These are phyloP conservation scores for Epicauta chinensis DNA, from an alignment of 1,140 invertebrate genomes.

Conservation along the genomic window DNA sequence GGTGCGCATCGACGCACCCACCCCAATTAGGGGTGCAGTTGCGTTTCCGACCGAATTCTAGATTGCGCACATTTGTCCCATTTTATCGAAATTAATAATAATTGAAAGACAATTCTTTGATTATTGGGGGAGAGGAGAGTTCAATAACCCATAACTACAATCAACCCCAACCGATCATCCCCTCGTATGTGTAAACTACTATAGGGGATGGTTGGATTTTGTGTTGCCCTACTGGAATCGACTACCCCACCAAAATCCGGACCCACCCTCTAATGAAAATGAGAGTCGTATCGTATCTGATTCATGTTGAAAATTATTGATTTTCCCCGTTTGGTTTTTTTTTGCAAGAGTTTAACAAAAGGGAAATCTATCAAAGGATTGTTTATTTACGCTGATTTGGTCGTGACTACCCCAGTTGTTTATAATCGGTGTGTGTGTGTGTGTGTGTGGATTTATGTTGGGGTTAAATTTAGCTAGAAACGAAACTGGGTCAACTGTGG, in stretches of 20 bases:
- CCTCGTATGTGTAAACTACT: conserved; percentile 18
- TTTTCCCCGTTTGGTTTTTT: background rate
- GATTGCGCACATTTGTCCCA: background rate
- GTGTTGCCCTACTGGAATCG: conserved; percentile 15
- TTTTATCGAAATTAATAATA: background rate
- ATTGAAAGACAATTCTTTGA: conserved; percentile 3
- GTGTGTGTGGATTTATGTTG: background rate
- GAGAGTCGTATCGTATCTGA: conserved; percentile 18
- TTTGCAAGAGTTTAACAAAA: no score
- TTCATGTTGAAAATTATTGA: background rate
- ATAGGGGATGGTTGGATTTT: background rate
- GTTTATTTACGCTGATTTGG: no score
- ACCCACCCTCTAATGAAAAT: conserved; percentile 18
- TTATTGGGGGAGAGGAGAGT: conserved; percentile 1
- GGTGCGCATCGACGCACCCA: no score
- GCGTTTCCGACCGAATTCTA: no score
- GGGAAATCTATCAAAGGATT: no score
- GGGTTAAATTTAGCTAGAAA: background rate
- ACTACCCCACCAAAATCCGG: conserved; percentile 1
- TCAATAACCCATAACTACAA: background rate
- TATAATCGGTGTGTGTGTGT: background rate
- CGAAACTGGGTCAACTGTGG: background rate
- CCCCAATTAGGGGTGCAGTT: no score
- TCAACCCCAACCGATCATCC: conserved; percentile 5
- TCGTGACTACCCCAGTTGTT: no score